phyloP scores from a whole-genome alignment of 2,888 invertebrate species.

The Oscheius sp. region DNA sequence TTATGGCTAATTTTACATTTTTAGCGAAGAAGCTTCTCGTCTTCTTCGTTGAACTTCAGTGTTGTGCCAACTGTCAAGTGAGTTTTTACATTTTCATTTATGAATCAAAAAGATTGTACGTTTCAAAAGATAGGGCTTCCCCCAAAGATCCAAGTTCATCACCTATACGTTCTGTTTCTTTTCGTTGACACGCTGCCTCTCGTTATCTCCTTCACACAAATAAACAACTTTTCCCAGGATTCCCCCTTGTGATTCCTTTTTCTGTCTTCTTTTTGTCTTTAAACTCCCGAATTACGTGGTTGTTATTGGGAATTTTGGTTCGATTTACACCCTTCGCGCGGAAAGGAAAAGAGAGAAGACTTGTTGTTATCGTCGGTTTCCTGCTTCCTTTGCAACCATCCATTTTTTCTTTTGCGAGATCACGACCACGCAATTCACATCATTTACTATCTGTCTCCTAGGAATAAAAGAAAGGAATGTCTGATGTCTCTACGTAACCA shows the following conservation, averaged over 20 bases:
- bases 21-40: too few relatives aligned
- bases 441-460: too few relatives aligned
- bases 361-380: not conserved
- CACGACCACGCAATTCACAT: too few relatives aligned
- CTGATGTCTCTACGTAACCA: too few relatives aligned
- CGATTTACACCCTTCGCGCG: constrained; percentile 17
- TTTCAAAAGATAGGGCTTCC: not conserved
- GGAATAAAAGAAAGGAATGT: too few relatives aligned
- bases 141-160: constrained; percentile 8
- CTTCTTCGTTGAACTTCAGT: too few relatives aligned
- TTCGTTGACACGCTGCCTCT: constrained; percentile 1
- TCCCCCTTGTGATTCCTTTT: not conserved
- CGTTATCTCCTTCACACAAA: not conserved
- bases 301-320: constrained; percentile 11
- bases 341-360: not conserved
- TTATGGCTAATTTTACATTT: too few relatives aligned
- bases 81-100: not conserved
- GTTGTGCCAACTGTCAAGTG: not conserved
- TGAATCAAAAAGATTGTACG: not conserved
- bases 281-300: constrained; percentile 15
- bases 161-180: too few relatives aligned
- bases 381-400: not conserved
- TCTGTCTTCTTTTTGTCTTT: not conserved
- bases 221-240: not conserved
- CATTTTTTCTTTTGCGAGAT: not conserved